These are phyloP conservation scores for Pachymerium ferrugineum DNA, from an alignment of 2,888 invertebrate genomes.

Conservation along the genomic window DNA sequence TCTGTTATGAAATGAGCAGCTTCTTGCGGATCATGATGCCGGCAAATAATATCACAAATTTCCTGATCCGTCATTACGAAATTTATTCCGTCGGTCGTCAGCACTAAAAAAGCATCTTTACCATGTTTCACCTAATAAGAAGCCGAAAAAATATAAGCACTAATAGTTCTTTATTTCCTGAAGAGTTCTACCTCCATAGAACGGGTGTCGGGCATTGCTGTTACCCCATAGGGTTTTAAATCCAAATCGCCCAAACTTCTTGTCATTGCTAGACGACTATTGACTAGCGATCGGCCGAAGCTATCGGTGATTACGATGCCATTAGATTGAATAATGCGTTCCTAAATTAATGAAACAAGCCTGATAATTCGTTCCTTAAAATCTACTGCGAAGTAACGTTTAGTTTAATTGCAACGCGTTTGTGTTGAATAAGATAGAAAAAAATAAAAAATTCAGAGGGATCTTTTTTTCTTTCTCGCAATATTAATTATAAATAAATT, in stretches of 20 bases:
- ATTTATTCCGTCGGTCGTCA: constrained; percentile 52
- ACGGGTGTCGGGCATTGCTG: constrained; percentile 48
- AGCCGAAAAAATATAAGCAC: background rate
- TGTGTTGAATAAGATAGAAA: background rate
- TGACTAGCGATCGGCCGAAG: constrained; percentile 49
- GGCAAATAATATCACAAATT: constrained; percentile 48
- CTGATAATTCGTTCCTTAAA: no score
- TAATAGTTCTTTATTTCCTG: background rate
- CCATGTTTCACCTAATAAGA: constrained; percentile 50
- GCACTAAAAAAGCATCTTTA: constrained; percentile 51
- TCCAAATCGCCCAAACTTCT: constrained; percentile 53
- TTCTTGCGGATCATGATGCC: constrained; percentile 47
- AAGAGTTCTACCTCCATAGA: constrained; percentile 47
- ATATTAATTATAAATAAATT: no score
- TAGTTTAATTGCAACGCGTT: no score
- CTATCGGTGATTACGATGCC: constrained; percentile 47
- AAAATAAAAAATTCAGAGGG: background rate
- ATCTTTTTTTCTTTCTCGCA: background rate
- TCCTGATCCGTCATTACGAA: constrained; percentile 51
- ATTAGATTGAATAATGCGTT: constrained; percentile 47
- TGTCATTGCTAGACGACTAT: constrained; percentile 53
- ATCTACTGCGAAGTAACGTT: no score
- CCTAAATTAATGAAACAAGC: constrained; percentile 39
- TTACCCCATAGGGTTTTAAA: constrained; percentile 51
- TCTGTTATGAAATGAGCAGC: constrained; percentile 51